phyloP scores from a whole-genome alignment of 2,797 vertebrate genomes.

The Podarcis siculus region DNA sequence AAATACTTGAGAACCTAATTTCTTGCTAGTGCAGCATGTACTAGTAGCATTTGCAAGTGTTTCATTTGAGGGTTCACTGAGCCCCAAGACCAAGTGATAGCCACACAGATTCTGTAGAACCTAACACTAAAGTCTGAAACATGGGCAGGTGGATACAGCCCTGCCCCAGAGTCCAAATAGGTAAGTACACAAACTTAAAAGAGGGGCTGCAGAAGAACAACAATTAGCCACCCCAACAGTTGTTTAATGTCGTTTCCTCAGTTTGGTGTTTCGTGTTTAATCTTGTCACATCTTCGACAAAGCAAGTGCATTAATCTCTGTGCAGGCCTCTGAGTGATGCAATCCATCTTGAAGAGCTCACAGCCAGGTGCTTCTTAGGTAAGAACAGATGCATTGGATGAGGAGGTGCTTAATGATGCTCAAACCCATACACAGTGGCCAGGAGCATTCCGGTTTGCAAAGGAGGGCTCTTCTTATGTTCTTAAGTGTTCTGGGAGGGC shows the following conservation, averaged over 20 bases:
- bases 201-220: conserved; percentile 13
- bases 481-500: too few species aligned
- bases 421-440: background rate
- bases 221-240: rapidly evolving
- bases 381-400: background rate
- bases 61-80: background rate
- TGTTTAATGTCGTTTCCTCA: background rate
- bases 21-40: background rate
- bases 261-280: background rate
- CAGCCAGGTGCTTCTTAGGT: background rate
- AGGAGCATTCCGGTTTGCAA: background rate
- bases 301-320: background rate
- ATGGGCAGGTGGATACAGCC: background rate
- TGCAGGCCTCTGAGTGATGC: background rate
- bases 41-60: background rate
- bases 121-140: background rate
- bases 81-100: background rate
- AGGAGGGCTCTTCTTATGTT: background rate
- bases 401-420: background rate
- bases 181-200: background rate
- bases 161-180: background rate
- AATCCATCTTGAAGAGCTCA: background rate
- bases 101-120: background rate
- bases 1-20: background rate
- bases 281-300: background rate